Evolutionary conservation across 1,140 invertebrate genomes (phyloP).

Genomic region (Calephelis virginiensis): DNA sequence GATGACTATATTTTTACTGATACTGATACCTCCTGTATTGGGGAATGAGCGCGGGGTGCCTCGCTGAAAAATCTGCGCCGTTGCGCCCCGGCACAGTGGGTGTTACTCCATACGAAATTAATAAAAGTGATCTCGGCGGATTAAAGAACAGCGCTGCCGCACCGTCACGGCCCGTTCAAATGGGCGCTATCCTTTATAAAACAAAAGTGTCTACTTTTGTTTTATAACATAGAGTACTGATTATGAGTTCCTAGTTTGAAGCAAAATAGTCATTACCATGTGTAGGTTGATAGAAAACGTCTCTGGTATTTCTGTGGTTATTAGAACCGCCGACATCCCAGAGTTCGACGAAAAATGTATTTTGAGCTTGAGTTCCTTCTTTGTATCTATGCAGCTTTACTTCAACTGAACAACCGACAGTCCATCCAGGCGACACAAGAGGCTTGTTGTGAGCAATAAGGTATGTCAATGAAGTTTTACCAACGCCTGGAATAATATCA

Average conservation of each 20-base stretch:
- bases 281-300: conserved; percentile 94
- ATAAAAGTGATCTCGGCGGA: too few species aligned
- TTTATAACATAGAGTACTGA: not conserved
- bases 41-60: too few species aligned
- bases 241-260: not conserved
- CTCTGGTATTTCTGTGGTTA: conserved; percentile 93
- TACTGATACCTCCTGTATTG: too few species aligned
- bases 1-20: too few species aligned
- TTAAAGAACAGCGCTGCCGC: too few species aligned
- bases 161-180: too few species aligned
- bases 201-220: too few species aligned
- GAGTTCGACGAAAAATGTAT: conserved; percentile 95
- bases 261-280: conserved; percentile 83
- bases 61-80: too few species aligned
- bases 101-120: too few species aligned
- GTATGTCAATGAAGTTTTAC: conserved; percentile 96
- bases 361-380: conserved; percentile 94
- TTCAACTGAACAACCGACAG: conserved; percentile 96
- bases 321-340: conserved; percentile 98
- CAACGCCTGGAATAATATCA: conserved; percentile 84
- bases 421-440: conserved; percentile 92
- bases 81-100: too few species aligned
- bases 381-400: conserved; percentile 97
- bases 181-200: too few species aligned
- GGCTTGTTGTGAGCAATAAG: conserved; percentile 93